Evolutionary conservation across 2,797 vertebrate genomes (phyloP), one percentile per base, ranked within the genome.

Genomic region (Diplodus puntazzo): DNA sequence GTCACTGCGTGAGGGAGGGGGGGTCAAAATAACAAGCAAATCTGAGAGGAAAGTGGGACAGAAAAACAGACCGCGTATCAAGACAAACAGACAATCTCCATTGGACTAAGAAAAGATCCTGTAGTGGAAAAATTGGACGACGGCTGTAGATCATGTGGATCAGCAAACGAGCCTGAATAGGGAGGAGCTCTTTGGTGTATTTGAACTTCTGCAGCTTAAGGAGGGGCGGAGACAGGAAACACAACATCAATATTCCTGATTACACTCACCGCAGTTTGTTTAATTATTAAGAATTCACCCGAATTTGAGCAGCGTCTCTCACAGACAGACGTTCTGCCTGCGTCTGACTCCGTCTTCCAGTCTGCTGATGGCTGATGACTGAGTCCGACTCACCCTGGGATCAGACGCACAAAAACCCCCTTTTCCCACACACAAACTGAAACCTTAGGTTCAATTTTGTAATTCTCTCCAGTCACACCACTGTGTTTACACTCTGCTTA

Each of bases 21-120:
- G 81, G 85, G 81, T 88, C 83, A 84, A 20, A 48, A 85, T 76
- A 91, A 85, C 82, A 83, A 87, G 54, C 60, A 67, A 73, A 81
- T 70, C 46, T 68, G 70, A 72, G 23, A 12, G 14, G 60, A 63
- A 72, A 87, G 62, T 78, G 45, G 82, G 83, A 73, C 86, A 88
- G 68, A 79, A 43, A 69, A 64, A 74, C 67, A 73, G 52, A 69
- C 75, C 30, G 39, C 66, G 1, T 20, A 61, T 55, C 3, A 52
- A 74, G 58, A 72, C 46, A 66, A 61, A 64, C 65, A 43, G 60
- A 50, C 30, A 27, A 13, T 60, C n/a, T 43, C 25, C 5, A 53
- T 34, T 5, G n/a, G 16, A 57, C 20, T 60, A 58, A 77, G 81
- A 58, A 58, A 76, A 82, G 63, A 71, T 42, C 52, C 5, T 17